Base-by-base conservation (phyloP, 2,797 vertebrate species). In the Chaetophractus vellerosus region DNA sequence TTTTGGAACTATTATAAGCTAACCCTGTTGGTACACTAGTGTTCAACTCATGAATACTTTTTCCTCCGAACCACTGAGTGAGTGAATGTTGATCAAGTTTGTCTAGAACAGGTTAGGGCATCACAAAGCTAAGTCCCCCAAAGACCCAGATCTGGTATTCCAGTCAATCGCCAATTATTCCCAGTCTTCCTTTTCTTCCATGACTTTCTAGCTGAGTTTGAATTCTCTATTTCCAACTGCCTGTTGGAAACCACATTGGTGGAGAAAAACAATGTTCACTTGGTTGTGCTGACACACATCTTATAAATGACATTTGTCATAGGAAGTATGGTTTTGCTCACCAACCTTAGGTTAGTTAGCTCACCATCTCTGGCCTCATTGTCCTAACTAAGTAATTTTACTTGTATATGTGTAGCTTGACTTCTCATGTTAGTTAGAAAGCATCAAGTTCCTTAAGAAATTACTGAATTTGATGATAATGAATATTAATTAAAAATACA, bases 391-490 rank as follows among this genome's bases (percentile, higher is more conserved):
- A 11, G 3, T 21, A 57, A 23, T 21, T 26, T 59, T 18, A 9
- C 52, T 74, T 87, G 2, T 57, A 10, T 15, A 57, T 38, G 28
- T 69, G 24, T 72, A 80, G 18, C 5, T 76, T 82, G 78, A 78
- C 36, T 74, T 79, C 15, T 41, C 23, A 26, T 66, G 41, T 45
- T 91, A 64, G 31, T 79, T 88, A 59, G 64, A 91, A 84, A 79
- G 23, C 11, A 18, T 88, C 52, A 72, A 59, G 28, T 61, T 36
- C 55, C 52, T 63, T 90, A 55, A 59, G 38, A 50, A 57, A 66
- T 78, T 64, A 76, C 57, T 38, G 14, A 90, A 38, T 76, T 90
- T 80, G 61, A 48, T 72, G 26, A 26, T 82, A 66, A 86, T n/a
- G 14, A 90, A 85, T 74, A 68, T 41, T 80, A 71, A 63, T 48